Evolutionary conservation across 2,888 invertebrate genomes (phyloP), one percentile per base, ranked within the genome.

Genomic region (Dendrolimus pini): DNA sequence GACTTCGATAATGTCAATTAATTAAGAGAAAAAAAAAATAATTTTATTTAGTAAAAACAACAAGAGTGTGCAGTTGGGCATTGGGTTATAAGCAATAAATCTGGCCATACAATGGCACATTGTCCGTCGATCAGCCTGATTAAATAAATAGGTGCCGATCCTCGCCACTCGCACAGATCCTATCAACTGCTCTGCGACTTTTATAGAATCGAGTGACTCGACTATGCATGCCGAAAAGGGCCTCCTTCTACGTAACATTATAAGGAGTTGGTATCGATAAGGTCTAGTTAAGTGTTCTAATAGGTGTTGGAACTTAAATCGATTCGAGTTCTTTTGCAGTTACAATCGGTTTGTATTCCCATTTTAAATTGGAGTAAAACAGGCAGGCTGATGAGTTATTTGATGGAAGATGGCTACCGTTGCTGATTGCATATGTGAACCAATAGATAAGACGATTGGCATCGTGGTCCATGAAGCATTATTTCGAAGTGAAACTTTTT

Each of bases 111-210:
- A 90, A 89, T 88, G 82, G 85, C 83, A 88, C 88, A 89, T 89
- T 89, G 89, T 89, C 86, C 78, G 87, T 88, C 89, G 82, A 80
- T 87, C 85, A 83, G 75, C 65, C 82, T 85, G 89, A 88, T 89
- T 89, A 85, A 87, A 83, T 83, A 85, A 89, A 85, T 86, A 88
- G 88, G 87, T 86, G 88, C 80, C 84, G 84, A 82, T 80, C 78
- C 78, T 72, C 75, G 78, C 72, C 81, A 76, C 80, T 69, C 75
- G 85, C 80, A 78, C 80, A 74, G 85, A 89, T 89, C 79, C 85
- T 89, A 89, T 89, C 87, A 71, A 66, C 76, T 69, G 47, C 8
- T 9, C 47, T 47, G 79, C 77, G 83, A 83, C 83, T 80, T 84
- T 84, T 79, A 78, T 75, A 77, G 69, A 69, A 68, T 70, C 70